Evolutionary conservation across 1,140 invertebrate species (phyloP), one percentile per base, ranked within the genome.

Genomic region (Scaptomyza pallida): DNA sequence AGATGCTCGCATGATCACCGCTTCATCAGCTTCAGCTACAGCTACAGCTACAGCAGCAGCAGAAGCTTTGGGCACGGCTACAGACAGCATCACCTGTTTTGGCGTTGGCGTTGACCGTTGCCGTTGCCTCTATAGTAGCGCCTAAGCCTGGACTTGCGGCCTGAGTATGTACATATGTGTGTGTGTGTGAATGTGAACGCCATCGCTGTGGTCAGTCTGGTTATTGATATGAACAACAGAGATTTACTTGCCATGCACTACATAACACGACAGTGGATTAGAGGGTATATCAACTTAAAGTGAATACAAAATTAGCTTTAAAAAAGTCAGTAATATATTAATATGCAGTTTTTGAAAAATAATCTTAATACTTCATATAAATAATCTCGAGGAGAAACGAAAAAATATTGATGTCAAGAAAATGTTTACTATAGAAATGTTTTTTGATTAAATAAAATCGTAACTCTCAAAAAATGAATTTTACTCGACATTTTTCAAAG

Each of bases 1-100:
- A 81, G 83, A 71, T 80, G 88, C 81, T 78, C 72, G 82, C 85
- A 79, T 89, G 83, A 89, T 89, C 83, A 75, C 65, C 79, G 83
- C 83, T 83, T 89, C 80, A 72, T 63, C 78, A 88, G 70, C 50
- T 30, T 35, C 70, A 54, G 26, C 47, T 13, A 8, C 21, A 40
- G 30, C 44, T n/a, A 3, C 54, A 45, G 23, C 30, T 23, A 10
- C 33, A 37, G n/a, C 12, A 37, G 5, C 33, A 37, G 8, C 33
- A 37, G n/a, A n/a, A n/a, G 48, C 44, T 41, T 13, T 19, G 35
- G 19, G 15, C 15, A 15, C 19, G 21, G 17, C 47, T 47, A 9
- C 40, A 65, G 30, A 9, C 40, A 65, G 30, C 52, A 48, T 68
- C 64, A 68, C 63, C 70, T 72, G 70, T 68, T 68, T 68, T 60